A percentile compares a stretch with the other conserved stretches of the same genome.
These are phyloP conservation scores for Mya arenaria DNA, from an alignment of 1,140 invertebrate genomes.

Conservation along the genomic window DNA sequence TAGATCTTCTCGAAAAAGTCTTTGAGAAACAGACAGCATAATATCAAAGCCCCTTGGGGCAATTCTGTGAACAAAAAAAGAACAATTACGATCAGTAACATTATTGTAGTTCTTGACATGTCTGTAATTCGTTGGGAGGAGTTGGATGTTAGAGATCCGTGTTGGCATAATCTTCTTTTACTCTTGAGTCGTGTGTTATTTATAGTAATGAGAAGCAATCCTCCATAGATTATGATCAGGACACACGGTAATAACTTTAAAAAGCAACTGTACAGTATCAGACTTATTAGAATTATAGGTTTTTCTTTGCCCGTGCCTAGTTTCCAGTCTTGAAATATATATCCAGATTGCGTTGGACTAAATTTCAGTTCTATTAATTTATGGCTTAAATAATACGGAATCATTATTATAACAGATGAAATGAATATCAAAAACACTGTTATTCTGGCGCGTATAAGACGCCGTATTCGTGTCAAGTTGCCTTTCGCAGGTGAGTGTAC, in stretches of 20 bases:
- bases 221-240: slow-evolving; percentile 81
- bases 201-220: slow-evolving; percentile 79
- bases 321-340: slow-evolving; percentile 58
- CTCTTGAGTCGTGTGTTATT: slow-evolving; percentile 68
- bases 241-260: slow-evolving; percentile 81
- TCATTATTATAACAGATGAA: slow-evolving; percentile 88
- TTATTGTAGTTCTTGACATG: slow-evolving; percentile 94
- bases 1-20: slow-evolving; percentile 76
- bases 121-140: slow-evolving; percentile 68
- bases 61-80: slow-evolving; percentile 94
- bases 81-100: slow-evolving; percentile 92
- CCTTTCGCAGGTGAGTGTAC: slow-evolving; percentile 86
- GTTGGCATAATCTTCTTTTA: slow-evolving; percentile 69
- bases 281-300: slow-evolving; percentile 67
- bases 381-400: slow-evolving; percentile 86
- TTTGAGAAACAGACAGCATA: slow-evolving; percentile 72
- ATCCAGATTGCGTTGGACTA: slow-evolving; percentile 35
- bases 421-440: slow-evolving; percentile 88
- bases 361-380: slow-evolving; percentile 40
- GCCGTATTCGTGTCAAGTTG: slow-evolving; percentile 84
- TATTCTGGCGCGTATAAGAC: slow-evolving; percentile 84
- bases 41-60: slow-evolving; percentile 84
- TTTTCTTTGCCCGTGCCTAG: slow-evolving; percentile 57
- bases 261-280: slow-evolving; percentile 73
- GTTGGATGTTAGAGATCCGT: slow-evolving; percentile 49